Percentiles rank a stretch among this genome's conserved stretches.
These are phyloP conservation scores for Megalopta genalis DNA, from an alignment of 1,140 invertebrate genomes.

Conservation along the genomic window DNA sequence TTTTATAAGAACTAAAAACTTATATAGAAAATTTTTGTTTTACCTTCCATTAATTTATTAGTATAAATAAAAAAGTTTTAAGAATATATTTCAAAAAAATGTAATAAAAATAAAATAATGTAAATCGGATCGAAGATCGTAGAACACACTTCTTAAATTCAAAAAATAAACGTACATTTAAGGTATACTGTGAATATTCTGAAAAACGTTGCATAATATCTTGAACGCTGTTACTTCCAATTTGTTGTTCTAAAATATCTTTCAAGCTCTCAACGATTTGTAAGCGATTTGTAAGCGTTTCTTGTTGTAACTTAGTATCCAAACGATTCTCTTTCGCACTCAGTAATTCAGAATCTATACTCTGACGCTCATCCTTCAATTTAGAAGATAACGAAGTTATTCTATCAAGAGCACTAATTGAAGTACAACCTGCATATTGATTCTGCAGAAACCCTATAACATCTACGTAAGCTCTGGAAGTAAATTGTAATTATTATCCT, in stretches of 20 bases:
- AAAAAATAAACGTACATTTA: slow-evolving; percentile 62
- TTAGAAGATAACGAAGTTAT: slow-evolving; percentile 57
- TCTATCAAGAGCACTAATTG: slow-evolving; percentile 68
- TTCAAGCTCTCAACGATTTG: slow-evolving; percentile 72
- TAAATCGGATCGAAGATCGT: neutral
- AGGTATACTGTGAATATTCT: slow-evolving; percentile 64
- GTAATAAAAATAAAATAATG: slow-evolving; percentile 2
- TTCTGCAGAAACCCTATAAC: slow-evolving; percentile 70
- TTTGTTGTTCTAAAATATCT: slow-evolving; percentile 73
- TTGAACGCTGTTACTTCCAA: slow-evolving; percentile 65
- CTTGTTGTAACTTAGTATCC: slow-evolving; percentile 62
- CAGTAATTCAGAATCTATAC: slow-evolving; percentile 68
- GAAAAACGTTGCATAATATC: slow-evolving; percentile 70
- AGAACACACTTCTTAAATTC: neutral
- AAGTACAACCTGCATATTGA: slow-evolving; percentile 71
- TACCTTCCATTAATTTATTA: too few species aligned
- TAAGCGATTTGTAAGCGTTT: slow-evolving; percentile 64
- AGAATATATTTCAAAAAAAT: too few species aligned
- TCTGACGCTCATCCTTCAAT: slow-evolving; percentile 62
- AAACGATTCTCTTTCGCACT: slow-evolving; percentile 61
- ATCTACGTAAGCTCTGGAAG: slow-evolving; percentile 63
- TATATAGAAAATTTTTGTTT: too few species aligned
- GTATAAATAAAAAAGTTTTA: too few species aligned
- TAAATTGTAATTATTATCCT: neutral
- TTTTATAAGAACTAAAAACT: too few species aligned